phyloP scores from a whole-genome alignment of 2,113 vertebrate genomes.

The Pterocles orientalis region DNA sequence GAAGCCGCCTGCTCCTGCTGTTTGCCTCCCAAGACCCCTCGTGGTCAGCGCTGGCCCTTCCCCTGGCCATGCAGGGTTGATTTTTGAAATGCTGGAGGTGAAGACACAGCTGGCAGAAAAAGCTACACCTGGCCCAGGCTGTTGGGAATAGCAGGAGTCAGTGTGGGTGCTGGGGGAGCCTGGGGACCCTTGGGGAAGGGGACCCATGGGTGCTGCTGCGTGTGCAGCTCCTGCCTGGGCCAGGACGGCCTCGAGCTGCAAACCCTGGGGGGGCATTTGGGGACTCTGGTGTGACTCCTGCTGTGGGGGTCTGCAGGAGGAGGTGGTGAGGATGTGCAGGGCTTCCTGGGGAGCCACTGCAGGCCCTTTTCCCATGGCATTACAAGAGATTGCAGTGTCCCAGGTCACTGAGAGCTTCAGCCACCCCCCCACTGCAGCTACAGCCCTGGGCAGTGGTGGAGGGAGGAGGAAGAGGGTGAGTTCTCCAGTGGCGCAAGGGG shows the following conservation, averaged over 20 bases:
- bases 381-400: neutral
- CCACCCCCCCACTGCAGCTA: neutral
- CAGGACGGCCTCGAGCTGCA: neutral
- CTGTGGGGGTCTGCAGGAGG: neutral
- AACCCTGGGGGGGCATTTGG: neutral
- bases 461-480: neutral
- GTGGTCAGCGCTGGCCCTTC: neutral
- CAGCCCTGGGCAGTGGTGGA: neutral
- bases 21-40: neutral
- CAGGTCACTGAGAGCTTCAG: neutral
- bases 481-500: fast-evolving
- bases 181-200: neutral
- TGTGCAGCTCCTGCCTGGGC: neutral
- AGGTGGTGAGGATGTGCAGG: neutral
- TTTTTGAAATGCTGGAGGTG: neutral
- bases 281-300: neutral
- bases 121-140: neutral
- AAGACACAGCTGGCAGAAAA: neutral
- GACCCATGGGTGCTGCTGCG: neutral
- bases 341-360: fast-evolving
- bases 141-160: neutral
- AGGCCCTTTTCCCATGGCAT: neutral
- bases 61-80: neutral
- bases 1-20: neutral
- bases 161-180: neutral